These are phyloP conservation scores for Brachionus koreanus DNA, from an alignment of 1,140 invertebrate species.

Conservation along the genomic window DNA sequence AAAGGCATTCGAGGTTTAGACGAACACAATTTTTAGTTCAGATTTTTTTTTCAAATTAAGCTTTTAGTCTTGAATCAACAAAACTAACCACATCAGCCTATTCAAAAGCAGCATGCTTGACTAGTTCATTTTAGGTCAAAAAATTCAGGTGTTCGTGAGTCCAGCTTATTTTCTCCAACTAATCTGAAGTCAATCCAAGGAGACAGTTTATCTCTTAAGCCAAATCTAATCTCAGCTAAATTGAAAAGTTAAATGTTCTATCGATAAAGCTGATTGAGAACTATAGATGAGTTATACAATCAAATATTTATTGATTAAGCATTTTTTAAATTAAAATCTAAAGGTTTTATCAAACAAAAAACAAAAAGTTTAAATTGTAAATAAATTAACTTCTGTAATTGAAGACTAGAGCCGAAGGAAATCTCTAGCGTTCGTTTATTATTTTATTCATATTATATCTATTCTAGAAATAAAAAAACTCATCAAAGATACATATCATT, in stretches of 20 bases:
- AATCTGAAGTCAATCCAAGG: background rate
- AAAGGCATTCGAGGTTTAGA: background rate
- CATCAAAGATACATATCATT: background rate
- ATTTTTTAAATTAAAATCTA: background rate
- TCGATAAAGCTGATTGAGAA: background rate
- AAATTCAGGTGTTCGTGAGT: background rate
- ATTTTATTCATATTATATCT: background rate
- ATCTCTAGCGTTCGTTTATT: slow-evolving; percentile 23
- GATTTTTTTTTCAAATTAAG: background rate
- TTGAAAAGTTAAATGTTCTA: background rate
- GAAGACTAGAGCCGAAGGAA: background rate
- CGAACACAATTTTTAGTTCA: background rate
- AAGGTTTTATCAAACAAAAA: background rate
- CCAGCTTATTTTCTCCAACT: background rate
- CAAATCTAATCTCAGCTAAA: background rate
- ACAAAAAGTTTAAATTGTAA: slow-evolving; percentile 11
- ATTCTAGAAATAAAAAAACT: background rate
- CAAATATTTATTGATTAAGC: slow-evolving; percentile 25
- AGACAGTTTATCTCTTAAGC: background rate
- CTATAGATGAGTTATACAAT: slow-evolving; percentile 5
- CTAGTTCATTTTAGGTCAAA: background rate
- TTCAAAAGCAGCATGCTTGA: background rate
- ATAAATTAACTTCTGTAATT: slow-evolving; percentile 8
- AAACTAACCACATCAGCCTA: background rate
- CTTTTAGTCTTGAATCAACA: background rate